Evolutionary conservation across 2,888 invertebrate species (phyloP).

Genomic region (Cryptus viduatorius): DNA sequence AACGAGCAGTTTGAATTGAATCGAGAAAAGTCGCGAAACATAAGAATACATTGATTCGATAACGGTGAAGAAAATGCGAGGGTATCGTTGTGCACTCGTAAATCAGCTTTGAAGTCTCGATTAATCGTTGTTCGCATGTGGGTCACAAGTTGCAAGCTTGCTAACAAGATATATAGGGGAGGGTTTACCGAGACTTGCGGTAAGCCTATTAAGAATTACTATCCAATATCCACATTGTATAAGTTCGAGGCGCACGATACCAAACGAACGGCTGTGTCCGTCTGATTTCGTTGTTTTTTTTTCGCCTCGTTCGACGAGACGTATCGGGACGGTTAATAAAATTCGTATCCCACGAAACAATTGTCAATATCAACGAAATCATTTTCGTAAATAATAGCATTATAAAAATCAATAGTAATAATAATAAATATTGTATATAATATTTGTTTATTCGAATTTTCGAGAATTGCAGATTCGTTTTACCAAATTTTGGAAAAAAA

Average conservation of each 20-base stretch:
- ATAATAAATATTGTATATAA: too few species aligned
- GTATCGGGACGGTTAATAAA: slow-evolving; percentile 2
- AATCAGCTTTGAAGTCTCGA: slow-evolving; percentile 70
- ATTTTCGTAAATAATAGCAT: too few species aligned
- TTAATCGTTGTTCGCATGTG: slow-evolving; percentile 83
- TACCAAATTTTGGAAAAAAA: too few species aligned
- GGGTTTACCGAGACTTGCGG: slow-evolving; percentile 80
- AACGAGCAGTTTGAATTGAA: too few species aligned
- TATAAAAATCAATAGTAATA: too few species aligned
- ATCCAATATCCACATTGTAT: slow-evolving; percentile 54
- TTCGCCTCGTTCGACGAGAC: slow-evolving; percentile 21
- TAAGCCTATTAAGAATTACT: slow-evolving; percentile 81
- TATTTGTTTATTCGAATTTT: too few species aligned
- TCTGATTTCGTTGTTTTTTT: neutral
- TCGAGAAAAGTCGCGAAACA: too few species aligned
- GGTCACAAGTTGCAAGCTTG: slow-evolving; percentile 82
- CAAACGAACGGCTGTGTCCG: neutral
- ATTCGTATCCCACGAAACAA: too few species aligned
- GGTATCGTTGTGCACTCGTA: slow-evolving; percentile 22
- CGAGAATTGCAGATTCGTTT: too few species aligned
- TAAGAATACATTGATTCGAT: neutral
- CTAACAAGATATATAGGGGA: slow-evolving; percentile 82
- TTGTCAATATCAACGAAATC: too few species aligned
- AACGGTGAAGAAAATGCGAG: slow-evolving; percentile 27
- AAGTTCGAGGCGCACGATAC: slow-evolving; percentile 1